Base-by-base conservation (phyloP, 2,888 invertebrate genomes). In the Aphidoletes aphidimyza region DNA sequence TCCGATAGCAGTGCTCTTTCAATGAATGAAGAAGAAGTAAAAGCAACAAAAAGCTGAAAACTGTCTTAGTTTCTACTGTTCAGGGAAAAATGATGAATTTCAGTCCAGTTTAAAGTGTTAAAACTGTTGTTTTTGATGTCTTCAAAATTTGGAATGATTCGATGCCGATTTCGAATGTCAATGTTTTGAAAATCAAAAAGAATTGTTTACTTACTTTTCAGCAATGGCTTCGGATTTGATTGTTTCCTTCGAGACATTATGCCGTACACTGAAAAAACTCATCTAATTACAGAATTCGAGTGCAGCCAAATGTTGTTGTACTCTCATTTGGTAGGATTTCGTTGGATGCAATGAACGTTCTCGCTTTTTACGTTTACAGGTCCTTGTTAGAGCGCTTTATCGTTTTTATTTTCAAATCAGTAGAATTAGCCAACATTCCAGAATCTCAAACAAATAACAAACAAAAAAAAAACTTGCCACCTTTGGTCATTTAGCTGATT, bases 191-290 rank as follows among this genome's bases (percentile, higher is more conserved):
- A 83, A 83, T 22, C 26, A 30, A 83, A 11, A 1, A 37, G 19
- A 34, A 84, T 49, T 49, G 36, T 83, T 19, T 85, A 94, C 95
- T 94, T 92, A 97, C 97, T 95, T 97, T 97, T 97, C 89, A 97
- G 89, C 87, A 90, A 93, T 90, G 97, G 97, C 92, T 97, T 97
- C 88, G 97, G 97, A 92, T 97, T 97, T 92, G 96, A 96, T 93
- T 97, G 97, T 93, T 97, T 97, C 92, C 97, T 93, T 91, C 97
- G 95, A 90, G 97, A 97, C 97, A 97, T 97, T 90, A 81, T 85
- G 83, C 45, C 47, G 30, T 69, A 30, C 69, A 69, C 69, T 69
- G 30, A 30, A 69, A 69, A 69, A 69, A 69, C 69, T 69, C 69
- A 69, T 69, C 69, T 69, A 69, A 69, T 11, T 69, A 30, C 30